Evolutionary conservation across 2,113 vertebrate species (phyloP), one percentile per base, ranked within the genome.

Genomic region (Campylomormyrus tamandua): DNA sequence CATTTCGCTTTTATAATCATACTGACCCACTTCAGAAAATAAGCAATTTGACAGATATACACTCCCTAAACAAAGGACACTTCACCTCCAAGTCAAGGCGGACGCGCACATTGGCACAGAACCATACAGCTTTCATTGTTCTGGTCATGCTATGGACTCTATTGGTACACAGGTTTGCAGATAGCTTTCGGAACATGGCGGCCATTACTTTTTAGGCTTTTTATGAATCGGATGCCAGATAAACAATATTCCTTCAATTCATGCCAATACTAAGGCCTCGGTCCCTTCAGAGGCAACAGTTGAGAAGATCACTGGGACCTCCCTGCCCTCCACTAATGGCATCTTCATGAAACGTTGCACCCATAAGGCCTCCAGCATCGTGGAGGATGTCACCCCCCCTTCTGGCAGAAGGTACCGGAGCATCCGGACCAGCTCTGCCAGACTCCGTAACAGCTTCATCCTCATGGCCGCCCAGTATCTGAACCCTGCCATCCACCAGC

Each of bases 21-120:
- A 46, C 17, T 48, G 83, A 84, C 83, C 83, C 83, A 84, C 83
- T 84, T 48, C 83, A 84, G 39, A 84, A 48, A 84, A 48, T 45
- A 24, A 21, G 45, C 21, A 24, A 48, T 84, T 46, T 84, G 15
- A 48, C 39, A 45, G 39, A 83, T 11, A 83, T 17, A 42, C 17
- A 48, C 21, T 48, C 17, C 15, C 10, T 42, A 80, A 39, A 42
- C 74, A 80, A 19, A 21, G 27, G 62, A 77, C 15, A 77, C 35
- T 39, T 17, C 15, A 80, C n/a, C 62, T 70, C 62, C n/a, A 4
- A 70, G n/a, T 80, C 35, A 39, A 42, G 74, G 70, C 2, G 1
- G 35, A 39, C 13, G 19, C 5, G 3, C 13, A 39, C 3, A 77
- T 39, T 2, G 15, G 31, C 35, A 80, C 31, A 19, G 74, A 80